phyloP scores from a whole-genome alignment of 2,113 vertebrate genomes.

The Isurus oxyrinchus region DNA sequence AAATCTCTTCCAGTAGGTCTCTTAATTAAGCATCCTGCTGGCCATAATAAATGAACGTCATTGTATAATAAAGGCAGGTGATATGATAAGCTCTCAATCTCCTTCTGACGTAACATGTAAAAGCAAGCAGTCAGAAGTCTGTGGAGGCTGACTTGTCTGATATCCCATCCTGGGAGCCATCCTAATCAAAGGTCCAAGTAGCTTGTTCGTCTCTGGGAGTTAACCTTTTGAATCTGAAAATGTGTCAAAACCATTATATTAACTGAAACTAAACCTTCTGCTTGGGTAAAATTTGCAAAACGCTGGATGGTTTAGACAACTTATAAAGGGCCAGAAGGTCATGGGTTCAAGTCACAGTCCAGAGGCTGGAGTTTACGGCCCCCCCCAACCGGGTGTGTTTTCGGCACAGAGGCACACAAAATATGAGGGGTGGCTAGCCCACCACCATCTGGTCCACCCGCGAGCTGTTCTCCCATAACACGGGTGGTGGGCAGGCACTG shows the following conservation, averaged over 20 bases:
- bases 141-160: not conserved
- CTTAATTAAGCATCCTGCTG: not conserved
- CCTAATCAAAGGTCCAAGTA: not conserved
- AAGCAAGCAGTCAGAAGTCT: not conserved
- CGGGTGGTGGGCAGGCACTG: too few relatives aligned
- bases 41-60: not conserved
- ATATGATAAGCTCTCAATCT: not conserved
- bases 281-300: not conserved
- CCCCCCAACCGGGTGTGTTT: too few relatives aligned
- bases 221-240: not conserved
- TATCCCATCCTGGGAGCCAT: not conserved
- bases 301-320: not conserved
- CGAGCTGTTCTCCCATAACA: too few relatives aligned
- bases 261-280: not conserved
- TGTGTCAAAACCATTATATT: not conserved
- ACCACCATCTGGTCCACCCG: too few relatives aligned
- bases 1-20: not conserved
- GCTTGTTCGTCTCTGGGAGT: not conserved
- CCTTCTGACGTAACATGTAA: not conserved
- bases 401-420: too few relatives aligned
- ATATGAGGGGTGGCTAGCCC: too few relatives aligned
- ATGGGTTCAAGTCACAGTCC: not conserved
- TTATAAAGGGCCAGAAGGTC: not conserved
- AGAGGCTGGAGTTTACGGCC: too few relatives aligned
- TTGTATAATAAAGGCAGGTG: not conserved